A percentile compares a stretch with the other conserved stretches of the same genome.
Conservation (phyloP, 2,797 vertebrate species). For the Bryconaethiops microstoma region DNA sequence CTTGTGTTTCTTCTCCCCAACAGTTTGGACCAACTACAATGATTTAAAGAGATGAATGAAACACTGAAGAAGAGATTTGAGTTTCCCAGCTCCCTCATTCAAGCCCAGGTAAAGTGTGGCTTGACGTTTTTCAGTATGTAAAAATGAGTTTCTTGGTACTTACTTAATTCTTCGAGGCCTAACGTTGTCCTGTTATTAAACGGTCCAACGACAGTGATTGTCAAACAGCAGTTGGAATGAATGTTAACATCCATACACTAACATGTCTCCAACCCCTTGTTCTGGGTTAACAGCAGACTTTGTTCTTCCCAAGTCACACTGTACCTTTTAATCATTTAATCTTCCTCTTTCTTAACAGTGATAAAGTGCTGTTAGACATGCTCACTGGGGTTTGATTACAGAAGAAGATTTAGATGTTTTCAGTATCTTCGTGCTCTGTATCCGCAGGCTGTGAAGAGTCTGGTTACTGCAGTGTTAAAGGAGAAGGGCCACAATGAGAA, state of each 20-base stretch:
- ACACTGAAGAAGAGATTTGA: conserved; percentile 86
- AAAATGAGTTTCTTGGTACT: background rate
- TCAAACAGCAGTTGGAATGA: background rate
- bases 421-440: conserved; percentile 9
- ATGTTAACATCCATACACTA: background rate
- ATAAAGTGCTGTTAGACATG: background rate
- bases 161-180: no score
- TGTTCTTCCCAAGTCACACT: background rate
- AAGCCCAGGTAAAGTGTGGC: conserved; percentile 84
- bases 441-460: conserved; percentile 83
- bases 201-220: background rate
- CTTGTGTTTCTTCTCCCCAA: background rate
- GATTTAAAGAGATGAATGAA: conserved; percentile 78
- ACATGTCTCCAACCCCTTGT: background rate
- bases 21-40: conserved; percentile 9
- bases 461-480: conserved; percentile 88
- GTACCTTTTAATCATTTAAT: conserved; percentile 10
- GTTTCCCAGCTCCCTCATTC: conserved; percentile 88
- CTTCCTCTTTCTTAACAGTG: background rate
- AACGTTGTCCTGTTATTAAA: background rate
- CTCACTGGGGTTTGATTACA: background rate
- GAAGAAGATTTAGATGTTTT: background rate
- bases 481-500: conserved; percentile 81
- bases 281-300: background rate
- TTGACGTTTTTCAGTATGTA: background rate